Percentiles rank a stretch among this genome's conserved stretches.
Evolutionary conservation across 2,797 vertebrate genomes (phyloP).

Genomic region (Phoxinus dragarum): DNA sequence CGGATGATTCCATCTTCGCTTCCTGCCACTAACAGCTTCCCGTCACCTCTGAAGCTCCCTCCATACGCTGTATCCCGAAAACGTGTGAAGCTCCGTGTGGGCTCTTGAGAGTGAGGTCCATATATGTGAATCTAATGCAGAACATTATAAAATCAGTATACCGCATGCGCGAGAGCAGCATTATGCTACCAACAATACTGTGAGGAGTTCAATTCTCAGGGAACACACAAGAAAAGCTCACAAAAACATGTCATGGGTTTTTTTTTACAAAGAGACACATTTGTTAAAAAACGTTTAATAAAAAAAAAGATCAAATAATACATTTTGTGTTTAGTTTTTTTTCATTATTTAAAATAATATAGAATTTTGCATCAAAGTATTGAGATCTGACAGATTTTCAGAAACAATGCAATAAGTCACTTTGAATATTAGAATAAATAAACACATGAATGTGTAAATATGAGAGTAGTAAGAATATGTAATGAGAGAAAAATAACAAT

Average conservation of each 20-base stretch:
- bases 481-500: background rate
- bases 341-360: too few relatives aligned
- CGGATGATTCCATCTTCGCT: slow-evolving; percentile 87
- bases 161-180: background rate
- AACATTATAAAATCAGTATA: slow-evolving; percentile 21
- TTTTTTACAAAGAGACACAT: background rate
- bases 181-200: background rate
- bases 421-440: background rate
- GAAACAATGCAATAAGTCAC: background rate
- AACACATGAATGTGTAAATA: background rate
- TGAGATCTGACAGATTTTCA: background rate
- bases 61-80: slow-evolving; percentile 92
- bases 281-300: too few relatives aligned
- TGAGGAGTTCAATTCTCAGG: background rate
- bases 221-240: background rate
- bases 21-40: slow-evolving; percentile 88
- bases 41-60: slow-evolving; percentile 89
- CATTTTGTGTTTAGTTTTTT: too few relatives aligned
- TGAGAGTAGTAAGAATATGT: background rate
- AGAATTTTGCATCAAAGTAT: background rate
- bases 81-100: slow-evolving; percentile 88
- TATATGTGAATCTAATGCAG: slow-evolving; percentile 89
- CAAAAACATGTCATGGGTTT: background rate
- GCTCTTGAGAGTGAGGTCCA: slow-evolving; percentile 90
- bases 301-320: too few relatives aligned